Percentiles rank a stretch among this genome's conserved stretches.
These are phyloP conservation scores for Phalloptychus januarius DNA, from an alignment of 2,797 vertebrate genomes.

Conservation along the genomic window DNA sequence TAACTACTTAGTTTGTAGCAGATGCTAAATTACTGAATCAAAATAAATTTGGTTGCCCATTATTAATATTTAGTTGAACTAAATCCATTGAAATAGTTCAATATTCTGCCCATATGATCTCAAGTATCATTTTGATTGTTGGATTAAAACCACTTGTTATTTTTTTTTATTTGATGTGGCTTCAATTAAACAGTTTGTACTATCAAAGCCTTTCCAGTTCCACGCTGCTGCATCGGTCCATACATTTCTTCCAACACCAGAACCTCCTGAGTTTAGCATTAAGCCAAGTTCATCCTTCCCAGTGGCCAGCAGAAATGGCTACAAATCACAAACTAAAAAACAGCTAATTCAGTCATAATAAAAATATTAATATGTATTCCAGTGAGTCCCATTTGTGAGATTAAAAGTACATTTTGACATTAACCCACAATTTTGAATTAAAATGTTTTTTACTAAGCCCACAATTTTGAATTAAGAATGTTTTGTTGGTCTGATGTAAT, in stretches of 20 bases:
- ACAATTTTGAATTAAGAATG: neutral
- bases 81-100: neutral
- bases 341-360: neutral
- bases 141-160: neutral
- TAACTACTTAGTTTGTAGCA: neutral
- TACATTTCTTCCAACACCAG: neutral
- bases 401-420: too few relatives aligned
- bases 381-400: neutral
- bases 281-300: neutral
- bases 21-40: neutral
- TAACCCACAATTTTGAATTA: neutral
- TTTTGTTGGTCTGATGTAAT: neutral
- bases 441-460: neutral
- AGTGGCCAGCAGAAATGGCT: neutral
- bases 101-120: neutral
- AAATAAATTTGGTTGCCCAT: neutral
- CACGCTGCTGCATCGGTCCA: neutral
- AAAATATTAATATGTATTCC: neutral
- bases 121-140: neutral
- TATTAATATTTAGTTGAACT: neutral
- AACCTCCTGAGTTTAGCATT: neutral
- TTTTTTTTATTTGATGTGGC: neutral
- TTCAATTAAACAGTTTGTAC: neutral
- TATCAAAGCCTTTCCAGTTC: neutral
- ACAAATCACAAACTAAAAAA: neutral